These are phyloP conservation scores for Xenopus laevis DNA, from an alignment of 2,113 vertebrate species.

Conservation along the genomic window DNA sequence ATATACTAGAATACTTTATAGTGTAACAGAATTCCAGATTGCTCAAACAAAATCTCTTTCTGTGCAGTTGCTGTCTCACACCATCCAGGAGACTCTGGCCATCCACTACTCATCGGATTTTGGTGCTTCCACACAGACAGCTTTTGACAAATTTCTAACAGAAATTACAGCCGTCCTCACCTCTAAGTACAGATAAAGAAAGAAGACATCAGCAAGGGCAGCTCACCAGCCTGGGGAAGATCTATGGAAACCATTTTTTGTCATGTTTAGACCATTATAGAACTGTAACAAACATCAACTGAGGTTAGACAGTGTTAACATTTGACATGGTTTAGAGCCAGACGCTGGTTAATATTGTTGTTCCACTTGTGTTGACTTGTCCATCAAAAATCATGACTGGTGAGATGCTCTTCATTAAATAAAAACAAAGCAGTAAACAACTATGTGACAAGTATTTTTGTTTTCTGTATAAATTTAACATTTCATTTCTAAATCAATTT, in stretches of 20 bases:
- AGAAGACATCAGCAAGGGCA: neutral
- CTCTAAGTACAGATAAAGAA: constrained; percentile 71
- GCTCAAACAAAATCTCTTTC: constrained; percentile 6
- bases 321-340: too few species aligned
- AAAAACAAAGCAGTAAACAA: too few species aligned
- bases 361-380: too few species aligned
- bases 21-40: constrained; percentile 9
- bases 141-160: constrained; percentile 72
- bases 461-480: too few species aligned
- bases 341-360: too few species aligned
- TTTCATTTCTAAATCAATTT: too few species aligned
- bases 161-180: constrained; percentile 57
- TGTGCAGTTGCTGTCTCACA: constrained; percentile 65
- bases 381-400: too few species aligned
- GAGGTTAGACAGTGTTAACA: too few species aligned
- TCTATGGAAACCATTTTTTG: neutral
- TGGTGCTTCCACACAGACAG: constrained; percentile 60
- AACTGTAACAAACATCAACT: neutral
- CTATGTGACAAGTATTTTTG: too few species aligned
- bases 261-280: neutral
- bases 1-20: fast-evolving
- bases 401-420: too few species aligned
- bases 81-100: constrained; percentile 67
- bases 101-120: constrained; percentile 26
- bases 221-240: neutral